A percentile compares a stretch with the other conserved stretches of the same genome.
Evolutionary conservation across 35 echinoderm and acorn worm genomes (phyloP).

Genomic region (Chiridota heheva): DNA sequence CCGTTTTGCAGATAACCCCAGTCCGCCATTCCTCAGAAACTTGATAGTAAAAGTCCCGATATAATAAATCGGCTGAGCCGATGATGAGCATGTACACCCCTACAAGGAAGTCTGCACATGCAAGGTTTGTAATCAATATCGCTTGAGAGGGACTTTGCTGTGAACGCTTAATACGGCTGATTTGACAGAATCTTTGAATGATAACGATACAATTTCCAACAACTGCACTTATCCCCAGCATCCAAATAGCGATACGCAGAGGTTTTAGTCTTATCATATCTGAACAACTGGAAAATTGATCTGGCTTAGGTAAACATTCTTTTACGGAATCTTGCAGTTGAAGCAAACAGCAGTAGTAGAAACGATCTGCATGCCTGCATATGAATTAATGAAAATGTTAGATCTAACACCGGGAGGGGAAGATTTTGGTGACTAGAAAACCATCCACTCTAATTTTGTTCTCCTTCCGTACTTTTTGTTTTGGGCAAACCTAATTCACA

Average conservation of each 20-base stretch:
- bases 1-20: slow-evolving; percentile 20
- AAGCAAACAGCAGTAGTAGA: no score
- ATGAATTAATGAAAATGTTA: no score
- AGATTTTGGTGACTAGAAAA: no score
- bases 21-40: slow-evolving; percentile 21
- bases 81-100: slow-evolving; percentile 62
- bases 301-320: no score
- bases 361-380: no score
- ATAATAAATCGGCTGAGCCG: slow-evolving; percentile 11
- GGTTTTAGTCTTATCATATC: neutral
- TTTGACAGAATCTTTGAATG: neutral
- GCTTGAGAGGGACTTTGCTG: neutral
- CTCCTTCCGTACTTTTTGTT: no score
- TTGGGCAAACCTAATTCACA: no score
- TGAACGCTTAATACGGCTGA: neutral
- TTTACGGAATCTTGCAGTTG: no score
- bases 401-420: no score
- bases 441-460: no score
- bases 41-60: slow-evolving; percentile 10
- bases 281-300: no score
- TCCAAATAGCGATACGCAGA: slow-evolving; percentile 41
- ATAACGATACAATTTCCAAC: slow-evolving; percentile 30
- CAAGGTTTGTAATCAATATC: slow-evolving; percentile 35
- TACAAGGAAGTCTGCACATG: slow-evolving; percentile 37
- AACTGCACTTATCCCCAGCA: slow-evolving; percentile 48